Base-by-base conservation (phyloP, 64 coral and sea anemone genomes). In the Montipora capricornis region DNA sequence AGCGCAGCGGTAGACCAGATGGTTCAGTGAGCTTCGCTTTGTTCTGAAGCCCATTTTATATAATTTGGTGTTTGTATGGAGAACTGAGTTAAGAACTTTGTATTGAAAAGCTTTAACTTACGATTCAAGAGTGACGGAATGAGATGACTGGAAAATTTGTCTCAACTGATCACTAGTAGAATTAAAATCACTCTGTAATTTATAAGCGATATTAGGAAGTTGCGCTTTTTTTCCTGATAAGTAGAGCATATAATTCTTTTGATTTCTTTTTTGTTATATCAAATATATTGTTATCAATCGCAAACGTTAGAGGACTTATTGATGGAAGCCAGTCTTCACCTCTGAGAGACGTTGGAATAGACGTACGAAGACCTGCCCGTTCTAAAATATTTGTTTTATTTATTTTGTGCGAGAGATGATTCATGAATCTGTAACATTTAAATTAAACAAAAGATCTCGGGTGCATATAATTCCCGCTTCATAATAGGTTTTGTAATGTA, bases 41-140 rank as follows among this genome's bases (percentile, higher is more conserved):
- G 74, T 46, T 76, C 74, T 76, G 15, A 76, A 76, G 14, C 74
- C 74, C 22, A 76, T 76, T 76, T 76, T 76, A 76, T 46, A 76
- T 46, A 76, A 76, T 14, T 76, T 76, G 24, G 74, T 48, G 74
- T 37, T 76, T 76, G 3, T 76, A 46, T 76, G 46, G 14, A 76
- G 26, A 44, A 76, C 46, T 44, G 5, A 44, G 74, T 76, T 76
- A 44, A 76, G 74, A 46, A 76, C 37, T 76, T 76, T 76, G 37
- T 76, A 76, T 46, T 76, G 74, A 48, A 76, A 76, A 37, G 74
- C 74, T 46, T 76, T 76, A 76, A 76, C 11, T 44, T 73, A 73
- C 69, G 69, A 17, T 73, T 73, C 69, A 73, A 59, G 57, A 59
- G 57, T 59, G 57, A 59, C 0, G 57, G 0, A 2, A 59, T 59